Percentiles rank a stretch among this genome's conserved stretches.
Evolutionary conservation across 2,888 invertebrate species (phyloP).

Genomic region (Helicoverpa assulta): DNA sequence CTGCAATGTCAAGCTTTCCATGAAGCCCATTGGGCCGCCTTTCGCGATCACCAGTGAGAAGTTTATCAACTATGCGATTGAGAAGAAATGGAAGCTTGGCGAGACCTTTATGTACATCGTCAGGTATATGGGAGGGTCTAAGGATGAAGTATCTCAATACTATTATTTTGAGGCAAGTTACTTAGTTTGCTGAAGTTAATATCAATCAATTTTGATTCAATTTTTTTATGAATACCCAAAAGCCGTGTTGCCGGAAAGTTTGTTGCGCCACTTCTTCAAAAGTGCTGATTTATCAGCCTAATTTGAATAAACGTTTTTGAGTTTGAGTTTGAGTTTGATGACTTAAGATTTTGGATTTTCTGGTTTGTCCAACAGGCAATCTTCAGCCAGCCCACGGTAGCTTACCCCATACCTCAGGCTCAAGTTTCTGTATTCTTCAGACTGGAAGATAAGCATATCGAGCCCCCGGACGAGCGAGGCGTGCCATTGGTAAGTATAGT

Average conservation of each 20-base stretch:
- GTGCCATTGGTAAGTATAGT: conserved; percentile 69
- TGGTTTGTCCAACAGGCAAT: conserved; percentile 70
- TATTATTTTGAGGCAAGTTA: conserved; percentile 82
- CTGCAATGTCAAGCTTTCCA: conserved; percentile 64
- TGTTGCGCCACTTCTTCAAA: no score
- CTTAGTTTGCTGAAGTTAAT: no score
- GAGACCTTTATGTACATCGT: conserved; percentile 73
- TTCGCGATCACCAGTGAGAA: conserved; percentile 71
- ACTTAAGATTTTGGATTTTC: no score
- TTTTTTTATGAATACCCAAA: no score
- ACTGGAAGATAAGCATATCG: conserved; percentile 75
- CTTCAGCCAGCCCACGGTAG: conserved; percentile 82
- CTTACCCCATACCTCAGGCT: conserved; percentile 83
- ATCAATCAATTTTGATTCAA: no score
- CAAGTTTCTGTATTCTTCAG: conserved; percentile 83
- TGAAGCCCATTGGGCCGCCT: conserved; percentile 69
- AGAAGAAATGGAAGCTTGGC: conserved; percentile 76
- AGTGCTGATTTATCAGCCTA: no score
- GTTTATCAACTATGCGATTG: conserved; percentile 75
- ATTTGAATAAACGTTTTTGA: no score
- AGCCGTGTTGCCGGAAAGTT: no score
- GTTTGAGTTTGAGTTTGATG: no score
- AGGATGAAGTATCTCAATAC: conserved; percentile 76
- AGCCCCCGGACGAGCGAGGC: conserved; percentile 64
- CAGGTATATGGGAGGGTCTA: conserved; percentile 72